A percentile compares a stretch with the other conserved stretches of the same genome.
phyloP scores from a whole-genome alignment of 2,888 invertebrate genomes.

The Oligia strigilis region DNA sequence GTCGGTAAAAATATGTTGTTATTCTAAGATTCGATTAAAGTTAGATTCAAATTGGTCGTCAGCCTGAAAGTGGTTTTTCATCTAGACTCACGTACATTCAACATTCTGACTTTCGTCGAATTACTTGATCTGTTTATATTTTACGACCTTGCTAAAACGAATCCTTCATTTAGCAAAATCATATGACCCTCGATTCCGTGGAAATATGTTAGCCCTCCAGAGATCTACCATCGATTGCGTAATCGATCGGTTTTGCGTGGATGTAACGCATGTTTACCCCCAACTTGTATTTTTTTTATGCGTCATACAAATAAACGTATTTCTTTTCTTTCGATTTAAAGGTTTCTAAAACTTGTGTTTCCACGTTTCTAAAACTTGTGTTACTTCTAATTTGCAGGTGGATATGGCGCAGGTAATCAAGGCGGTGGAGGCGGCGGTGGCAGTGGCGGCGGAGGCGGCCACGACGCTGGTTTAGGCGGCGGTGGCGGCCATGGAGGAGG shows the following conservation, averaged over 20 bases:
- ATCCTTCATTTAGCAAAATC: background rate
- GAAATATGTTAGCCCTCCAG: background rate
- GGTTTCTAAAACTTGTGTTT: background rate
- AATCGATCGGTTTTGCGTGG: background rate
- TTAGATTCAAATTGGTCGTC: background rate
- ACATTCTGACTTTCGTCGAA: background rate
- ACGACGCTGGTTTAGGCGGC: constrained; percentile 59
- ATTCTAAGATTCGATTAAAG: background rate
- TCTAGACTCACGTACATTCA: background rate
- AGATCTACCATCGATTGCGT: background rate
- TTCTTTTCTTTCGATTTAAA: background rate
- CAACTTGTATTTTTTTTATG: background rate
- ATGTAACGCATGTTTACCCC: background rate
- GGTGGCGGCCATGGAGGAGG: constrained; percentile 62
- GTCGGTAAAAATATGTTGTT: background rate
- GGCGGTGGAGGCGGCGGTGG: constrained; percentile 55
- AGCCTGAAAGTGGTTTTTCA: background rate
- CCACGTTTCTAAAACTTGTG: background rate
- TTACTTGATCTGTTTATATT: background rate
- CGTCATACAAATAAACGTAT: background rate
- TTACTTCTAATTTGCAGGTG: constrained; percentile 41
- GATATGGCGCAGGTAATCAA: constrained; percentile 47
- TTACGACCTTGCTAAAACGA: background rate
- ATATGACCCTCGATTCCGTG: background rate
- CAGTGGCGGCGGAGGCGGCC: constrained; percentile 42